These are phyloP conservation scores for Schizopygopsis malacanthus DNA, from an alignment of 2,797 vertebrate genomes.

Conservation along the genomic window DNA sequence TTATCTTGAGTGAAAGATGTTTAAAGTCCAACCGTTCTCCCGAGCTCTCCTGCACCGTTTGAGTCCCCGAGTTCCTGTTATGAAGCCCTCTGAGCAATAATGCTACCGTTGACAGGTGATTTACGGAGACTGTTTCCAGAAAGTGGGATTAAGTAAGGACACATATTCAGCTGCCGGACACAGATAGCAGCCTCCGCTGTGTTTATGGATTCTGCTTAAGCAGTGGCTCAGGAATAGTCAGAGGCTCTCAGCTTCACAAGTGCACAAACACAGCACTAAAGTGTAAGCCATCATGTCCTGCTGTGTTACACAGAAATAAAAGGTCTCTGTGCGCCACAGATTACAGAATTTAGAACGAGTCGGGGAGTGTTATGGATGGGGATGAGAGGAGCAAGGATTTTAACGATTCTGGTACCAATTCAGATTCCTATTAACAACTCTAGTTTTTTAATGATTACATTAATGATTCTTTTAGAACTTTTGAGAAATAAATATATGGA, in stretches of 20 bases:
- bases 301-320: constrained; percentile 28
- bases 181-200: constrained; percentile 69
- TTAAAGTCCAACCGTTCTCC: constrained; percentile 30
- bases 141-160: constrained; percentile 64
- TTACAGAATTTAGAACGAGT: constrained; percentile 11
- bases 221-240: constrained; percentile 52
- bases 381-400: neutral
- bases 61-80: neutral
- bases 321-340: neutral
- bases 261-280: constrained; percentile 15
- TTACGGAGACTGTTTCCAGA: constrained; percentile 70
- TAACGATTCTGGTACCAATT: neutral
- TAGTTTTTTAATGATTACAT: neutral
- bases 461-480: neutral
- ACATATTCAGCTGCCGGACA: constrained; percentile 70
- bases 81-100: constrained; percentile 64
- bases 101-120: constrained; percentile 71
- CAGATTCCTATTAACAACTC: neutral
- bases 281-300: constrained; percentile 37
- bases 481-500: neutral
- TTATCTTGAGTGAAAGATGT: constrained; percentile 24
- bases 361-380: neutral
- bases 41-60: constrained; percentile 19
- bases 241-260: constrained; percentile 32
- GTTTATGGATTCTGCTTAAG: constrained; percentile 65